A percentile compares a stretch with the other conserved stretches of the same genome.
Conservation (phyloP, 2,113 vertebrate genomes). For the Bubo scandiacus region DNA sequence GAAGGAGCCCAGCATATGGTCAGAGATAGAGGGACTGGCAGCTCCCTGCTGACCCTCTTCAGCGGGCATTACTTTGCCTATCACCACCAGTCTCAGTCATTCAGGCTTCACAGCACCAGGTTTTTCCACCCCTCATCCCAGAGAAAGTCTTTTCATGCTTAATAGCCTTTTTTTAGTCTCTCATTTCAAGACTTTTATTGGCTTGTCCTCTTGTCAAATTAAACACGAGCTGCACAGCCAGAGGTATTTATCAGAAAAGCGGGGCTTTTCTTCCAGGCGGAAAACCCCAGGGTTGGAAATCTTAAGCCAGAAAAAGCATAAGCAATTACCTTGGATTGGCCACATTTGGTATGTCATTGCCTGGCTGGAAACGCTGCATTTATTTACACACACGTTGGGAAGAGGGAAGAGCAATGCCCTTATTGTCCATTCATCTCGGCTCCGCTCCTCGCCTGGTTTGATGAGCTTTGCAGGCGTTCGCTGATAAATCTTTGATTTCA, state of each 20-base stretch:
- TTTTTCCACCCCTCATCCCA: neutral
- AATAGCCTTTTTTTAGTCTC: neutral
- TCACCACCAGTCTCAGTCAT: neutral
- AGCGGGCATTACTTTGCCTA: neutral
- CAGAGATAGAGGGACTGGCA: neutral
- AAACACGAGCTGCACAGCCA: neutral
- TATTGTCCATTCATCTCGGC: neutral
- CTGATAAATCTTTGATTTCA: neutral
- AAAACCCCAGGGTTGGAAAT: neutral
- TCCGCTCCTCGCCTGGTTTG: neutral
- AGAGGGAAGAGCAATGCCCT: neutral
- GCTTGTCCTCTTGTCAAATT: neutral
- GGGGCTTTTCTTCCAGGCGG: neutral
- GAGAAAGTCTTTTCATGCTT: neutral
- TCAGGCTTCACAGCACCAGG: accelerated
- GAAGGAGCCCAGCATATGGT: neutral
- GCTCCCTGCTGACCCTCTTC: neutral
- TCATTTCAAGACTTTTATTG: neutral
- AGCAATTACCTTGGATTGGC: neutral
- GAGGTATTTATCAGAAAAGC: neutral
- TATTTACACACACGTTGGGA: neutral
- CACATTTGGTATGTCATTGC: neutral
- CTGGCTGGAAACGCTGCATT: neutral
- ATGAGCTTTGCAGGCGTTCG: accelerated
- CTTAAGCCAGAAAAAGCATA: neutral